A percentile compares a stretch with the other conserved stretches of the same genome.
phyloP scores from a whole-genome alignment of 2,113 vertebrate species.

The Climacteris rufus region DNA sequence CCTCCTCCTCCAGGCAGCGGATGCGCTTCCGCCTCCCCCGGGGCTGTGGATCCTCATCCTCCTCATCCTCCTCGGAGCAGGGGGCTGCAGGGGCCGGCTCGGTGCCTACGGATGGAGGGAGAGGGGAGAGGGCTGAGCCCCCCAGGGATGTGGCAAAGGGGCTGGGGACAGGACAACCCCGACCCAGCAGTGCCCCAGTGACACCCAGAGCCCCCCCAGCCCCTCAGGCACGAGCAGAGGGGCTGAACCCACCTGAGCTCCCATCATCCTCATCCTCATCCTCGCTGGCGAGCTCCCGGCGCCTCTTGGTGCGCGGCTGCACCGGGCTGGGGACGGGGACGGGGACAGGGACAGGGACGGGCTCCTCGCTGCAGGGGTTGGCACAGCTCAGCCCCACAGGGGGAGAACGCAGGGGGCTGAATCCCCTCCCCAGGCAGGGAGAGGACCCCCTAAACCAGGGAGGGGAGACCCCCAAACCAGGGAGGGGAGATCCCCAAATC shows the following conservation, averaged over 20 bases:
- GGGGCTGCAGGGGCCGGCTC: rapidly evolving
- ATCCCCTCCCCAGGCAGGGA: background rate
- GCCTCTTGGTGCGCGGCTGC: conserved; percentile 67
- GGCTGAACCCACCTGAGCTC: background rate
- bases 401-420: rapidly evolving
- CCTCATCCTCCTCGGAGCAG: background rate
- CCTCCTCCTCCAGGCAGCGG: background rate
- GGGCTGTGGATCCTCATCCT: background rate
- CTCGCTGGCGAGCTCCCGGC: conserved; percentile 73
- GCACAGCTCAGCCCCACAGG: rapidly evolving
- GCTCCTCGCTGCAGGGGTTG: background rate
- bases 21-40: background rate
- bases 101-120: background rate
- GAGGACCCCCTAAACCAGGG: background rate
- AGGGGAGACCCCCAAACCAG: background rate
- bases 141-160: background rate
- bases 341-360: background rate
- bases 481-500: background rate
- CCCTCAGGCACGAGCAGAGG: background rate
- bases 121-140: background rate
- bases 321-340: background rate
- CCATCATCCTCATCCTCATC: conserved; percentile 36
- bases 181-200: rapidly evolving
- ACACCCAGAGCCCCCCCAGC: background rate
- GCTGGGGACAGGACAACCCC: rapidly evolving